Evolutionary conservation across 2,113 vertebrate species (phyloP), one percentile per base, ranked within the genome.

Genomic region (Xenopus laevis): DNA sequence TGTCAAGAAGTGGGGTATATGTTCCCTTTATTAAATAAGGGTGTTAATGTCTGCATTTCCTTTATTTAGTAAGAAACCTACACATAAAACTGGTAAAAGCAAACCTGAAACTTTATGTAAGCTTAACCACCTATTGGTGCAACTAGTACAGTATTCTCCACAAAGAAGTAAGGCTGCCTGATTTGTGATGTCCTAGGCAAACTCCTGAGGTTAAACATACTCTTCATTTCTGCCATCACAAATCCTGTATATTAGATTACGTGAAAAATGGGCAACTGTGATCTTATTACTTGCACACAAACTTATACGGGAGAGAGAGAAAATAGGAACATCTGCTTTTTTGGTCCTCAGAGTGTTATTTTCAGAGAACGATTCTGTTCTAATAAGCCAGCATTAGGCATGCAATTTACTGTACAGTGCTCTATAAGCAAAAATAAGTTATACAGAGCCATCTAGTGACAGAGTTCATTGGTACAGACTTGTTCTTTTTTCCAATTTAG

Each of bases 281-380:
- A 44, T 53, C 58, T 59, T 40, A 75, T 75, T 55, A 75, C 65
- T 62, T 74, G 72, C 65, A 61, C 65, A 61, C 65, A 75, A 68
- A 75, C 66, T 6, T 75, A 30, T 65, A 40, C 8, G 33, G 33
- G 68, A 69, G 21, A 75, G 23, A 27, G 73, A 68, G 66, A 30
- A 75, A 75, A 75, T 46, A 53, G n/a, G 57, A 53, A 65, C 73
- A 69, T 68, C 73, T 75, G 73, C 65, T 69, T 68, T 27, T 57
- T 75, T 60, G 58, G 65, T 75, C 73, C 58, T 65, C 23, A 63
- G 23, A 27, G 73, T 69, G 73, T 53, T 62, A 44, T 75, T 75
- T 27, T 55, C 65, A 68, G 59, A n/a, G 30, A 45, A 63, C 73
- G 18, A 63, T 63, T 69, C 33, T 40, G 33, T 40, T 65, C 27